Conservation (phyloP, 2,797 vertebrate species). For the Bucorvus abyssinicus region DNA sequence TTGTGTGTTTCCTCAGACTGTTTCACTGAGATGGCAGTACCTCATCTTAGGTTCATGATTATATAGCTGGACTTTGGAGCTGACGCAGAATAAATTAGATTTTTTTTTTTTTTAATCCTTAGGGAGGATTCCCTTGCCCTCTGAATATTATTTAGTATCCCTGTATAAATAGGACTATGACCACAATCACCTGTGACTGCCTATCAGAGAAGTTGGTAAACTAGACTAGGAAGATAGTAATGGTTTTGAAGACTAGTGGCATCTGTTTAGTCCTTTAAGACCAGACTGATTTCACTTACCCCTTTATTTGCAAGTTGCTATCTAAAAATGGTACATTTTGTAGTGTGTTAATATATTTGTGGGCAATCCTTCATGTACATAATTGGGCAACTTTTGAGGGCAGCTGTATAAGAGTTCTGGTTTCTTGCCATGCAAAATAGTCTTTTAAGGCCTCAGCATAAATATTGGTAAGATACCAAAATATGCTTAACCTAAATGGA, state of each 20-base stretch:
- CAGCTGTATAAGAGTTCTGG: background rate
- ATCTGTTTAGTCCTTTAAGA: background rate
- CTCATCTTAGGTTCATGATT: background rate
- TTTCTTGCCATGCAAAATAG: background rate
- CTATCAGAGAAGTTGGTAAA: background rate
- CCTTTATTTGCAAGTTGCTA: background rate
- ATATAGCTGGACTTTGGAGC: background rate
- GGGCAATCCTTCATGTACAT: background rate
- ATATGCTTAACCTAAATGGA: background rate
- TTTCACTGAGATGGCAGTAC: background rate
- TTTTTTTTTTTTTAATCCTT: background rate
- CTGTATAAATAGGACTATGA: background rate
- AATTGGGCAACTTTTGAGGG: background rate
- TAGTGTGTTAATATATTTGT: background rate
- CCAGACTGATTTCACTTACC: background rate
- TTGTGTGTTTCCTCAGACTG: background rate
- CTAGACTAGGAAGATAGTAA: background rate
- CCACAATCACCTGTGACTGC: background rate
- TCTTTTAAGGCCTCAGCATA: background rate
- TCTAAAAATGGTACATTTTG: background rate
- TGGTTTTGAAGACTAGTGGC: background rate
- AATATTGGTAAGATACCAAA: background rate
- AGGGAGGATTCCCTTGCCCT: background rate
- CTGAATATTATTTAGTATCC: background rate
- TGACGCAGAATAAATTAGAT: background rate